Conservation (phyloP, 1,140 invertebrate genomes). For the Lithobius niger region DNA sequence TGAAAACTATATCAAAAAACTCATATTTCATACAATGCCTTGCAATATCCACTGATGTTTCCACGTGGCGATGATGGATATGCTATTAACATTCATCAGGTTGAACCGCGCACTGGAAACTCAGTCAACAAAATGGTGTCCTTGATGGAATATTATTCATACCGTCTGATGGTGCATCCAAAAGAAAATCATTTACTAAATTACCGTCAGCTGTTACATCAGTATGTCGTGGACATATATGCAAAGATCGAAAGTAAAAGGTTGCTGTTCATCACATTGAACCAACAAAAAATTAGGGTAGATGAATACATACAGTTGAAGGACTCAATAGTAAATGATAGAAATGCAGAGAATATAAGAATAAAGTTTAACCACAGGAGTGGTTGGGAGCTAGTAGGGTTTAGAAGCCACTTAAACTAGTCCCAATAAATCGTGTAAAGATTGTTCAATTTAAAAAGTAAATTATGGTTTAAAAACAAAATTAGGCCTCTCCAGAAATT, state of each 20-base stretch:
- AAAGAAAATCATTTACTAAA: constrained; percentile 22
- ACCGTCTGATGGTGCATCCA: constrained; percentile 28
- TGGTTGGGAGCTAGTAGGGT: no score
- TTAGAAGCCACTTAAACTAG: no score
- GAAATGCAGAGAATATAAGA: constrained; percentile 13
- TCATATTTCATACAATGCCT: constrained; percentile 34
- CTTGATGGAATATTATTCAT: constrained; percentile 31
- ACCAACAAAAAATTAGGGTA: constrained; percentile 14
- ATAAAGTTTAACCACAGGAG: no score
- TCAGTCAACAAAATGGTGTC: constrained; percentile 3
- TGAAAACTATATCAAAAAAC: constrained; percentile 21
- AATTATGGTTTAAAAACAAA: no score
- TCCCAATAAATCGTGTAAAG: constrained; percentile 15
- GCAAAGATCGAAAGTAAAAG: constrained; percentile 8
- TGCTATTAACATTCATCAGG: constrained; percentile 29
- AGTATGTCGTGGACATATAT: constrained; percentile 8
- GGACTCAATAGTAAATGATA: constrained; percentile 14
- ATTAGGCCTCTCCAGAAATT: no score
- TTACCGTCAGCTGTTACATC: constrained; percentile 21
- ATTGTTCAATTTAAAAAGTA: no score
- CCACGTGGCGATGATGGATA: constrained; percentile 36
- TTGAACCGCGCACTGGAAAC: constrained; percentile 23
- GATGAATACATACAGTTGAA: constrained; percentile 15
- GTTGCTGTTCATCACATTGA: constrained; percentile 19
- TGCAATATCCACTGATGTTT: constrained; percentile 38